Evolutionary conservation across 1,140 invertebrate genomes (phyloP), one percentile per base, ranked within the genome.

Genomic region (Drosophila carrolli): DNA sequence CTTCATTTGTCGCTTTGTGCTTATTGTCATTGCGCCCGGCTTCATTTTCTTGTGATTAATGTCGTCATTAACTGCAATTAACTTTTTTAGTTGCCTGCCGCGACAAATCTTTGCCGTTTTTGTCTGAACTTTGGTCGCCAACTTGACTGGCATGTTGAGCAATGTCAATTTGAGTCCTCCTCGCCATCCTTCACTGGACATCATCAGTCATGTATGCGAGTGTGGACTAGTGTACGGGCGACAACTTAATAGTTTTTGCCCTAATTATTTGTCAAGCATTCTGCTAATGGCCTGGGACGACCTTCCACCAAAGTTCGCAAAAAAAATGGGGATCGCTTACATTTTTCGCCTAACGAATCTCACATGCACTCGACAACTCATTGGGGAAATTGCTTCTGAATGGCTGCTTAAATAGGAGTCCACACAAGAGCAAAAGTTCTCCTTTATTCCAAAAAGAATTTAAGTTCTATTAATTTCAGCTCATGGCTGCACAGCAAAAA

Each of bases 31-130:
- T 81, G 77, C 77, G 81, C 74, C 51, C 72, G 83, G 78, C 88
- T 90, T 90, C 80, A 90, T 90, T 90, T 90, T 90, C 88, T 84
- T 91, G 88, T 90, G 88, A 90, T 90, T 90, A 90, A 90, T 90
- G 88, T 90, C 80, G 88, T 90, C 88, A 90, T 90, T 90, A 90
- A 90, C 88, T 90, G 88, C 88, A 90, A 90, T 90, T 90, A 90
- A 91, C 88, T 90, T 91, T 88, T 77, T 77, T 66, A 81, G 56
- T 79, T 72, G 70, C 68, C 58, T 44, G 61, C 73, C 81, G 86
- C 81, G 85, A 80, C 84, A 88, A 88, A 88, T 89, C 83, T 89
- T 89, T 65, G 56, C 72, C 70, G 76, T 89, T 86, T 88, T 88
- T 88, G 71, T 65, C 46, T 57, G 66, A 84, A 89, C 78, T 81